Percentiles rank a stretch among this genome's conserved stretches.
These are phyloP conservation scores for Geococcyx californianus DNA, from an alignment of 2,113 vertebrate species.

Conservation along the genomic window DNA sequence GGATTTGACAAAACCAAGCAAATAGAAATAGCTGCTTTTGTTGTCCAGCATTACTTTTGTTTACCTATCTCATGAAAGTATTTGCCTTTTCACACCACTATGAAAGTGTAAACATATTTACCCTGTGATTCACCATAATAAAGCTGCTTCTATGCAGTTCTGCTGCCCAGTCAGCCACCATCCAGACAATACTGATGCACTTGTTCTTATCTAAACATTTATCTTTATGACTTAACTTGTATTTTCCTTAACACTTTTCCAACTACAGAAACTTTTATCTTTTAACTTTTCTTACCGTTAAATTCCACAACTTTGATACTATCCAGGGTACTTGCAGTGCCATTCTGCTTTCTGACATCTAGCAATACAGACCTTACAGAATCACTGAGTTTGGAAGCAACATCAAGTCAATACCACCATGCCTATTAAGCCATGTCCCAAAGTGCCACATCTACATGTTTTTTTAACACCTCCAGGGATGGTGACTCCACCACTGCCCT, in stretches of 20 bases:
- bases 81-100: not conserved
- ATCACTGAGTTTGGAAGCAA: no score
- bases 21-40: not conserved
- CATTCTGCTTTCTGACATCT: not conserved
- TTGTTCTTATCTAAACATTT: not conserved
- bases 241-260: not conserved
- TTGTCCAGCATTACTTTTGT: not conserved
- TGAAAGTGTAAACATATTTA: not conserved
- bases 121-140: not conserved
- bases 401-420: no score
- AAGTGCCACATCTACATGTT: no score
- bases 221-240: not conserved
- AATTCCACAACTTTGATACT: not conserved
- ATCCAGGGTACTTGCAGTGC: not conserved
- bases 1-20: not conserved
- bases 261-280: not conserved
- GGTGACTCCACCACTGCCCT: no score
- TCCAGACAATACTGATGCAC: not conserved
- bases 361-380: not conserved
- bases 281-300: not conserved
- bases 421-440: no score
- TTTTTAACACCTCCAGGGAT: no score
- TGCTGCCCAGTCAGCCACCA: not conserved
- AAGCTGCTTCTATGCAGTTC: not conserved
- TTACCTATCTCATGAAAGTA: not conserved